Evolutionary conservation across 2,888 invertebrate species (phyloP), one percentile per base, ranked within the genome.

Genomic region (Drosophila picticornis): DNA sequence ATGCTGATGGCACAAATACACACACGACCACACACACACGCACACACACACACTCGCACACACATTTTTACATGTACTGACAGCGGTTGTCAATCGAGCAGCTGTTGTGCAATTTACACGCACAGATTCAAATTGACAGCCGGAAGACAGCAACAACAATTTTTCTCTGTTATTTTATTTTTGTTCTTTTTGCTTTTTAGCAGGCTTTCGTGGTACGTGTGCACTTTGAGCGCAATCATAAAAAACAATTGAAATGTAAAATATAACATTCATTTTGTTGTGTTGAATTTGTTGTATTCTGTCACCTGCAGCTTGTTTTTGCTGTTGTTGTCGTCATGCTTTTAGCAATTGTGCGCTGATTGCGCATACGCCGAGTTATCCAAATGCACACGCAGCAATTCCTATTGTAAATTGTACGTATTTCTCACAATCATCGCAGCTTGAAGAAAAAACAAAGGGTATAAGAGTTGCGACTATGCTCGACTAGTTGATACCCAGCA

Each of bases 161-260:
- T 36, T 58, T 51, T 66, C 16, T 51, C 56, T 57, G 31, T 57
- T 48, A 9, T 59, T 52, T 22, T 36, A 32, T 16, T 34, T 46
- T 6, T 34, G 43, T 46, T 57, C 19, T 46, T 68, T 38, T 27
- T 29, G 11, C 11, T 31, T n/a, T 62, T 46, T 29, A n/a, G 22
- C 22, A 55, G 66, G 32, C 32, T n/a, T 51, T 62, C 16, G 46
- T 52, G 50, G 81, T 67, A 87, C 85, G 85, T 87, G 86, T 84
- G 87, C 87, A 85, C 83, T 87, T 85, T 86, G 84, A 75, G 70
- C 81, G 84, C 81, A 88, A 86, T 84, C 88, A 88, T 88, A 88
- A 89, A 88, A 88, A 89, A 89, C 88, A 88, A 88, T 88, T 88
- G 88, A 88, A 87, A 88, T 88, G 88, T 88, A 84, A 88, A 88